phyloP scores from a whole-genome alignment of 2,888 invertebrate species.

The Mesodorylaimus sp. region DNA sequence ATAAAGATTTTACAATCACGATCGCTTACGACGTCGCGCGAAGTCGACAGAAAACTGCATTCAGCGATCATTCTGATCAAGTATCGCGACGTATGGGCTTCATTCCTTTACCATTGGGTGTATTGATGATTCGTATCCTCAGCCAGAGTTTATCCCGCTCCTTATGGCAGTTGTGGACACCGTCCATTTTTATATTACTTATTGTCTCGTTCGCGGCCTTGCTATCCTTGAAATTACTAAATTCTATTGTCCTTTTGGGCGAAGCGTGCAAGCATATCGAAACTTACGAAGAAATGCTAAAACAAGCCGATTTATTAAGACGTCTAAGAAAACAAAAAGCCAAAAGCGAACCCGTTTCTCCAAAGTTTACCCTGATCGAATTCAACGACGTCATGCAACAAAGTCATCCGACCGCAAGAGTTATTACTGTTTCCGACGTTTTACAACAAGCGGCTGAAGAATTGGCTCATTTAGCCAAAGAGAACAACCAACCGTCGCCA shows the following conservation, averaged over 20 bases:
- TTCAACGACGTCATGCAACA: slow-evolving; percentile 18
- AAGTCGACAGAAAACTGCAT: slow-evolving; percentile 43
- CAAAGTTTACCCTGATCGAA: slow-evolving; percentile 28
- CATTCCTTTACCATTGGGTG: slow-evolving; percentile 82
- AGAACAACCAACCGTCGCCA: no score
- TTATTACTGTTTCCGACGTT: not conserved
- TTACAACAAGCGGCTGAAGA: not conserved
- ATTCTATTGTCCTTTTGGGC: slow-evolving; percentile 71
- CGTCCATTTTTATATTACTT: not conserved
- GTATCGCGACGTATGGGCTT: slow-evolving; percentile 94
- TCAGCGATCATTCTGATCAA: slow-evolving; percentile 79
- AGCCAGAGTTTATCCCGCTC: slow-evolving; percentile 53
- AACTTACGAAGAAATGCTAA: slow-evolving; percentile 29
- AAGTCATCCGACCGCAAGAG: slow-evolving; percentile 1
- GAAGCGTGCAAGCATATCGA: slow-evolving; percentile 71
- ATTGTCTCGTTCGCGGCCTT: not conserved
- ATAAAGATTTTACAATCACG: slow-evolving; percentile 27
- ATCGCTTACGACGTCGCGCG: slow-evolving; percentile 27
- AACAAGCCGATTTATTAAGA: slow-evolving; percentile 9
- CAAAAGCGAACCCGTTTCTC: slow-evolving; percentile 30
- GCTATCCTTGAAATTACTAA: slow-evolving; percentile 42
- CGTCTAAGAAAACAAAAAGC: slow-evolving; percentile 8
- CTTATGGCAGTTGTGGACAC: slow-evolving; percentile 39
- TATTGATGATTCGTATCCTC: slow-evolving; percentile 71
- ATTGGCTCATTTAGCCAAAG: not conserved